phyloP scores from a whole-genome alignment of 2,113 vertebrate species.

The Sphaerodactylus townsendi region DNA sequence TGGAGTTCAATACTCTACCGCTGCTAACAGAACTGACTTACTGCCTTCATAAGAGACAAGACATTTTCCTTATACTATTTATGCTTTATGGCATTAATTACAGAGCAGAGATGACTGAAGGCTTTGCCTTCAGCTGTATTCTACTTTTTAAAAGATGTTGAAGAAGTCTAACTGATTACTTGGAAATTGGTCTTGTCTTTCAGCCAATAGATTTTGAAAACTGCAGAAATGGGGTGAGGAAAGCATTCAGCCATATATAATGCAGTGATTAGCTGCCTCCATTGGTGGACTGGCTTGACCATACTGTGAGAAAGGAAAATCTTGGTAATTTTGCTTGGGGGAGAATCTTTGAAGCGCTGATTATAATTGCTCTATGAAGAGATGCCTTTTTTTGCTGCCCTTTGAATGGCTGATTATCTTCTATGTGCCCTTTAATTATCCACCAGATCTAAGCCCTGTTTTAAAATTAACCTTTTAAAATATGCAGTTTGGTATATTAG shows the following conservation, averaged over 20 bases:
- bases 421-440: background rate
- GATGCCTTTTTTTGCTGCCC: background rate
- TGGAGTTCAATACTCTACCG: conserved; percentile 11
- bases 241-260: background rate
- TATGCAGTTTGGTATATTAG: background rate
- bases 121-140: background rate
- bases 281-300: background rate
- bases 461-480: background rate
- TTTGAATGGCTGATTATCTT: background rate
- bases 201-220: conserved; percentile 16
- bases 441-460: background rate
- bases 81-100: conserved; percentile 8
- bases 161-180: background rate
- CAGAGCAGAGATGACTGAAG: background rate
- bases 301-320: background rate
- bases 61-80: conserved; percentile 14
- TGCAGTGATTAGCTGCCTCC: background rate
- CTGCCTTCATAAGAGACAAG: background rate
- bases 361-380: background rate
- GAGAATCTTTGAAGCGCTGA: background rate
- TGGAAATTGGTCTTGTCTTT: background rate
- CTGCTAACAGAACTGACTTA: background rate
- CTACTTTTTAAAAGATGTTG: background rate
- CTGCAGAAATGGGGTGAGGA: background rate
- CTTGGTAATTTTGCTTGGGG: background rate